A percentile compares a stretch with the other conserved stretches of the same genome.
Evolutionary conservation across 2,888 invertebrate genomes (phyloP).

Genomic region (Dioctria linearis): DNA sequence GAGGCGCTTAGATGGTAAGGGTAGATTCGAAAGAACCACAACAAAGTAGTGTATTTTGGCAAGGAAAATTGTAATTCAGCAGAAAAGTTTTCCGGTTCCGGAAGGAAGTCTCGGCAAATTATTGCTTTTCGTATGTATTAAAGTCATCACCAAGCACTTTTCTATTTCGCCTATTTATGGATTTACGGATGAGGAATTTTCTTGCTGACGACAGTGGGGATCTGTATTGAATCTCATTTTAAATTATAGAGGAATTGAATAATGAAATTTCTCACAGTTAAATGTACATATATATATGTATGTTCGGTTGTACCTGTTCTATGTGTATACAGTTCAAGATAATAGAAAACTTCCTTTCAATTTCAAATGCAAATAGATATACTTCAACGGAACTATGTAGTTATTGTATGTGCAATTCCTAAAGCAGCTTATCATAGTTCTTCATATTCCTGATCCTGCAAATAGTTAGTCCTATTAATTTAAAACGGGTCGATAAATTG

Average conservation of each 20-base stretch:
- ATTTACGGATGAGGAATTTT: background rate
- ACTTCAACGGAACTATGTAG: too few species aligned
- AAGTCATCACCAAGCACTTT: background rate
- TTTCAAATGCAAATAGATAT: too few species aligned
- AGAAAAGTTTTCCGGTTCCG: constrained; percentile 6
- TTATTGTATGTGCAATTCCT: too few species aligned
- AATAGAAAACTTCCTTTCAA: too few species aligned
- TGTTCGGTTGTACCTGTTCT: too few species aligned
- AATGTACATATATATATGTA: too few species aligned
- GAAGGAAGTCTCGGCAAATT: background rate
- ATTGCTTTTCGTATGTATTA: background rate
- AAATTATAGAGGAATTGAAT: too few species aligned
- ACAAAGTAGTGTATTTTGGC: background rate
- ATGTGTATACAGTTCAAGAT: too few species aligned
- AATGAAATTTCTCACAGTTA: too few species aligned
- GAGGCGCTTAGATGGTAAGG: background rate
- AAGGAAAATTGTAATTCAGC: constrained; percentile 7
- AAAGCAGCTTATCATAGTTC: too few species aligned
- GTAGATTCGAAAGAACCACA: background rate
- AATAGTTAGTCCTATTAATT: background rate
- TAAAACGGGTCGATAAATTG: background rate
- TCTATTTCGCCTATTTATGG: constrained; percentile 10
- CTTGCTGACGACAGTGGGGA: background rate
- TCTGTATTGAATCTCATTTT: too few species aligned
- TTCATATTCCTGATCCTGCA: too few species aligned